phyloP scores from a whole-genome alignment of 2,888 invertebrate species.

The Aplocera efformata region DNA sequence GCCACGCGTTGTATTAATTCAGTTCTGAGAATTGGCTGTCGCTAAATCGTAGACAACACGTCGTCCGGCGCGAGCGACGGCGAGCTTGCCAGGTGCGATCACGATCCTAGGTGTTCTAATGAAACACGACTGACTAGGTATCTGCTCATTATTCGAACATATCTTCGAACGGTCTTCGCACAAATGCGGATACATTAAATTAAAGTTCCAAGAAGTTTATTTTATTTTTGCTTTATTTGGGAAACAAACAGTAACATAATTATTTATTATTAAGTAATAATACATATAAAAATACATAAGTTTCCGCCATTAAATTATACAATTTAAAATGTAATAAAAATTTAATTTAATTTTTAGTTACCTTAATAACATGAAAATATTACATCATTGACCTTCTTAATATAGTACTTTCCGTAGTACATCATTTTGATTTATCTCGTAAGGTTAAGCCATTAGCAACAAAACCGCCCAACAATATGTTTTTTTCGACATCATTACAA shows the following conservation, averaged over 20 bases:
- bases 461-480: constrained; percentile 21
- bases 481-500: too few species aligned
- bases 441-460: constrained; percentile 11
- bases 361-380: too few species aligned
- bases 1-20: constrained; percentile 49
- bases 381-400: too few species aligned
- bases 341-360: too few species aligned
- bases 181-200: constrained; percentile 5
- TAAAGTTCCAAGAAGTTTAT: constrained; percentile 4
- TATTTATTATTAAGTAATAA: too few species aligned
- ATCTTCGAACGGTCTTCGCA: constrained; percentile 7
- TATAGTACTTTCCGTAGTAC: too few species aligned
- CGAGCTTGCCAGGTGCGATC: constrained; percentile 53
- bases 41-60: constrained; percentile 54
- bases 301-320: too few species aligned
- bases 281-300: too few species aligned
- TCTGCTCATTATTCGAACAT: constrained; percentile 11
- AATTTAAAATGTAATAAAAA: too few species aligned
- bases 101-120: constrained; percentile 36
- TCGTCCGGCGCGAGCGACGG: constrained; percentile 31
- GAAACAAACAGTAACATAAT: too few species aligned
- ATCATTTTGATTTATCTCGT: too few species aligned
- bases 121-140: constrained; percentile 34
- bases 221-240: too few species aligned
- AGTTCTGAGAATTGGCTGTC: constrained; percentile 55